A percentile compares a stretch with the other conserved stretches of the same genome.
Evolutionary conservation across 2,113 vertebrate genomes (phyloP).

Genomic region (Asarcornis scutulata): DNA sequence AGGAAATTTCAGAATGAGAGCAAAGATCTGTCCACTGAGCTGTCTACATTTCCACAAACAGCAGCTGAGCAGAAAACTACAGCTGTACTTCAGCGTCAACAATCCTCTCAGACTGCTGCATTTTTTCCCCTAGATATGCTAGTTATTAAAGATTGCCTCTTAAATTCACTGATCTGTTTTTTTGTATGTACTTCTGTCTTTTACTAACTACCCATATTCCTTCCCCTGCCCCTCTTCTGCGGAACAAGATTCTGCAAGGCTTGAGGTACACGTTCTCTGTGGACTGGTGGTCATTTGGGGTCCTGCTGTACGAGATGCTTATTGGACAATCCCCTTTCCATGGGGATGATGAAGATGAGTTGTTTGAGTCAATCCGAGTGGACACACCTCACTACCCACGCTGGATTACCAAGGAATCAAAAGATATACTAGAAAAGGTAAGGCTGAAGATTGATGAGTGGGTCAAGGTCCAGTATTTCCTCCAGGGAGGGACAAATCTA

Average conservation of each 20-base stretch:
- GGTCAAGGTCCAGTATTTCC: accelerated
- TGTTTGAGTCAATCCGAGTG: conserved; percentile 97
- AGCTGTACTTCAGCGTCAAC: neutral
- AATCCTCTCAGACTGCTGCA: neutral
- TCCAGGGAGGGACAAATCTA: no score
- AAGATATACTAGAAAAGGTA: conserved; percentile 94
- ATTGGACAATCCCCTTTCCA: conserved; percentile 98
- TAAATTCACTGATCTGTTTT: neutral
- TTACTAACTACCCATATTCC: accelerated
- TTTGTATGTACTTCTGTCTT: neutral
- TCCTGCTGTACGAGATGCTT: conserved; percentile 96
- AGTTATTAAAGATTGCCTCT: neutral
- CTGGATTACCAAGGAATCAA: conserved; percentile 96
- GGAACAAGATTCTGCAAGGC: conserved; percentile 89
- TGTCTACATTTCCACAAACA: neutral
- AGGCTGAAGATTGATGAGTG: accelerated
- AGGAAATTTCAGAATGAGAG: neutral
- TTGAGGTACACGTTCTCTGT: conserved; percentile 94
- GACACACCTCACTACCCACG: conserved; percentile 95
- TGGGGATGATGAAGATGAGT: conserved; percentile 95
- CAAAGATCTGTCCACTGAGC: neutral
- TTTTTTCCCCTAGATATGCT: neutral
- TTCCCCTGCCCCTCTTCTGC: neutral
- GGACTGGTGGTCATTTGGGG: conserved; percentile 99
- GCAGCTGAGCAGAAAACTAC: neutral